phyloP scores from a whole-genome alignment of 2,797 vertebrate genomes.

The Xenentodon cancila region DNA sequence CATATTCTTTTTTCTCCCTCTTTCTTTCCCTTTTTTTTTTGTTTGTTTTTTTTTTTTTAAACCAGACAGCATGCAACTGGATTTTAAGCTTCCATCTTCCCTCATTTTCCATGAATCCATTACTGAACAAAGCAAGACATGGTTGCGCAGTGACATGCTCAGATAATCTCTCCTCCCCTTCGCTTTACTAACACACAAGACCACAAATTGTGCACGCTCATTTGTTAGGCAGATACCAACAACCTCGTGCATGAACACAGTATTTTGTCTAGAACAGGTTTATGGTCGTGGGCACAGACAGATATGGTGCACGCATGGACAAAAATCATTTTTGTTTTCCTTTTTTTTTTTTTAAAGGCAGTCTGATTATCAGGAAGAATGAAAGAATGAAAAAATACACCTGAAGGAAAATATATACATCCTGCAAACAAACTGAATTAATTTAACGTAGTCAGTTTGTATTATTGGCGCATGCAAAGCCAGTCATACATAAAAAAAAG shows the following conservation, averaged over 20 bases:
- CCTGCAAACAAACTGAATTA: constrained; percentile 33
- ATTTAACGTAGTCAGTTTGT: constrained; percentile 42
- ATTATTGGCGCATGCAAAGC: constrained; percentile 35
- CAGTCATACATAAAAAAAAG: constrained; percentile 20
- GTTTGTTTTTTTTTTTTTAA: constrained; percentile 10
- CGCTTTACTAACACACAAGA: constrained; percentile 19
- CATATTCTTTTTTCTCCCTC: constrained; percentile 58
- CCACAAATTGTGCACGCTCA: not conserved
- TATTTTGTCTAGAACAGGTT: constrained; percentile 4
- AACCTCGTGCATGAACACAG: constrained; percentile 5
- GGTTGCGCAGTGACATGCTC: constrained; percentile 67
- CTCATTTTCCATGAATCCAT: constrained; percentile 72
- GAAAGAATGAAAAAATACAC: constrained; percentile 15
- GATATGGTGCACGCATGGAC: not conserved
- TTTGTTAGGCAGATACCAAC: constrained; percentile 12
- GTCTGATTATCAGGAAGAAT: constrained; percentile 7
- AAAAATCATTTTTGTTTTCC: not conserved
- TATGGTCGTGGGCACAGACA: not conserved
- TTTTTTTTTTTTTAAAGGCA: constrained; percentile 6
- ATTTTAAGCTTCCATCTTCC: constrained; percentile 64
- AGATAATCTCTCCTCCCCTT: constrained; percentile 54
- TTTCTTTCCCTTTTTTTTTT: constrained; percentile 37
- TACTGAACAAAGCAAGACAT: constrained; percentile 72
- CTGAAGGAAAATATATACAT: constrained; percentile 1
- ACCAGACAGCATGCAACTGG: constrained; percentile 52